Evolutionary conservation across 92 coral and sea anemone genomes (phyloP).

Genomic region (Parazoanthus atlanticus): DNA sequence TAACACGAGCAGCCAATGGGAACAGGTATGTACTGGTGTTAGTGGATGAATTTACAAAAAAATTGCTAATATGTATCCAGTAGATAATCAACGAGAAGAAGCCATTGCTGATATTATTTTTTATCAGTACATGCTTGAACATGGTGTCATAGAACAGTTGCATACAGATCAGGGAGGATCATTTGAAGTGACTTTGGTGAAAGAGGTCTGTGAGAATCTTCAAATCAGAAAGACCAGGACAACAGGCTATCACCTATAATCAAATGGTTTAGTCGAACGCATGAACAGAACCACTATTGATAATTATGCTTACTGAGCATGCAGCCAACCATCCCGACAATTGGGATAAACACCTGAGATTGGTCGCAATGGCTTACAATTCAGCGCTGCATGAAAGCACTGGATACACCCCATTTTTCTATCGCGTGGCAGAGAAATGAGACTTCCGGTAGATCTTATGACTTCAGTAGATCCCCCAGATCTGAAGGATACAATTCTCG

Average conservation of each 20-base stretch:
- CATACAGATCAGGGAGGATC: conserved; percentile 48
- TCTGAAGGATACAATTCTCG: conserved; percentile 2
- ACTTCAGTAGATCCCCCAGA: conserved; percentile 27
- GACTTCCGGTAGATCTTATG: conserved; percentile 59
- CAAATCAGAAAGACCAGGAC: conserved; percentile 54
- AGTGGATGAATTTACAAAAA: conserved; percentile 48
- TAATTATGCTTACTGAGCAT: conserved; percentile 32
- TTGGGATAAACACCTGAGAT: conserved; percentile 39
- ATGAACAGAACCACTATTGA: conserved; percentile 26
- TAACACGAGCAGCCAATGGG: conserved; percentile 15
- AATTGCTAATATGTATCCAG: conserved; percentile 32
- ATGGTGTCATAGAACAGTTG: conserved; percentile 47
- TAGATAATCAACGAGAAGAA: conserved; percentile 28
- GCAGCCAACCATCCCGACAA: conserved; percentile 4
- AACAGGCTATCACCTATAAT: conserved; percentile 43
- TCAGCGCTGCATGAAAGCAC: conserved; percentile 50
- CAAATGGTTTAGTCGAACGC: conserved; percentile 28
- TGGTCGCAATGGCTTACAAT: conserved; percentile 37
- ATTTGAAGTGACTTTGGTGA: conserved; percentile 34
- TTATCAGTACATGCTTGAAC: conserved; percentile 18
- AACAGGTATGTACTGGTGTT: conserved; percentile 39
- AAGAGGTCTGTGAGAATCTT: conserved; percentile 44
- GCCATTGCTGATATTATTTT: conserved; percentile 44
- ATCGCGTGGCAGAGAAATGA: conserved; percentile 54
- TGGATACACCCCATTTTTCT: conserved; percentile 46